phyloP scores from a whole-genome alignment of 2,797 vertebrate species.

The Rhabdomys pumilio region DNA sequence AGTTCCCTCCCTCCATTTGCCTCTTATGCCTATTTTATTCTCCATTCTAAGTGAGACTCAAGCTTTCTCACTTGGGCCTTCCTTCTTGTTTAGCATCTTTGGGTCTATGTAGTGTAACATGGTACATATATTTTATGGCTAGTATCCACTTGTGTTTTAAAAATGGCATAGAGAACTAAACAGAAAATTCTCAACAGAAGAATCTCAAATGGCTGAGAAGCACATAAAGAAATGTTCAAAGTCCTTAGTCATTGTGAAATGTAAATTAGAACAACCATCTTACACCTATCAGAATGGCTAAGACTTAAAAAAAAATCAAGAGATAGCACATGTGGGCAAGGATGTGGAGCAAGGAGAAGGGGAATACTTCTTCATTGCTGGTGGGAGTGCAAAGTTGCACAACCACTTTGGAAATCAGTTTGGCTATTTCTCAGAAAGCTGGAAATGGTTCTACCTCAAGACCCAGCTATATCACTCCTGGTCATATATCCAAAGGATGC shows the following conservation, averaged over 20 bases:
- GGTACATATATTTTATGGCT: not conserved
- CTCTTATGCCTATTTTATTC: not conserved
- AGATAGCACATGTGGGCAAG: not conserved
- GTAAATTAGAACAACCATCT: not conserved
- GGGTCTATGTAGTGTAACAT: not conserved
- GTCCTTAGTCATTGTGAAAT: not conserved
- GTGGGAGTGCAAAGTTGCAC: not conserved
- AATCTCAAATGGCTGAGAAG: not conserved
- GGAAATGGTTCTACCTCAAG: not conserved
- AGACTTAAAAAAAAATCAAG: not conserved
- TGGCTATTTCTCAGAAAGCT: not conserved
- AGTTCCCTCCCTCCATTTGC: not conserved
- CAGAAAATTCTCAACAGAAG: not conserved
- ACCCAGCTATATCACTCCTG: not conserved
- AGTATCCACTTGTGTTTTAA: not conserved
- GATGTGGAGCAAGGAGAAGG: not conserved
- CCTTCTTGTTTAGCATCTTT: not conserved
- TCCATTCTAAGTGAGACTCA: not conserved
- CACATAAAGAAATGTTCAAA: not conserved
- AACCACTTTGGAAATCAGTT: not conserved
- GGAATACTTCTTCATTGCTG: not conserved
- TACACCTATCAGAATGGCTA: not conserved
- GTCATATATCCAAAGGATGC: not conserved
- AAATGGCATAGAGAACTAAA: not conserved
- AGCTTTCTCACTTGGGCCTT: not conserved